phyloP scores from a whole-genome alignment of 2,888 invertebrate genomes.

The Phrixothrix hirtus region DNA sequence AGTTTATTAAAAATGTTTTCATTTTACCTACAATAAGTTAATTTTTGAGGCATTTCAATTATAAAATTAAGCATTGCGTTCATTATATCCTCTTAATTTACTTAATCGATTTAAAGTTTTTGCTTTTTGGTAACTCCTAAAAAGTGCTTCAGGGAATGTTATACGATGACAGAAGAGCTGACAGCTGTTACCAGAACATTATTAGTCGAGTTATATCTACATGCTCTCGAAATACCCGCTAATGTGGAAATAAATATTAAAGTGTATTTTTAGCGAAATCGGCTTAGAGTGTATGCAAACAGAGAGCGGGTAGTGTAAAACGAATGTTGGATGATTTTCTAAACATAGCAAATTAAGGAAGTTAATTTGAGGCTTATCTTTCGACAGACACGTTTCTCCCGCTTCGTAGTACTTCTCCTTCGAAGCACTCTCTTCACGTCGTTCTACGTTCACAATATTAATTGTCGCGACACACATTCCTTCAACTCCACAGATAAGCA shows the following conservation, averaged over 20 bases:
- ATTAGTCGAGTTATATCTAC: slow-evolving; percentile 6
- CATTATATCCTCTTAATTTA: too few relatives aligned
- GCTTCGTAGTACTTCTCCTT: slow-evolving; percentile 40
- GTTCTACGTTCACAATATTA: slow-evolving; percentile 48
- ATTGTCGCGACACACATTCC: slow-evolving; percentile 40
- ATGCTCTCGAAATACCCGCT: slow-evolving; percentile 9
- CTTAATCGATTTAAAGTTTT: too few relatives aligned
- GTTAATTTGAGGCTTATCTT: slow-evolving; percentile 53
- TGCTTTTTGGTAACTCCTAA: too few relatives aligned
- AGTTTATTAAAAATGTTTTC: too few relatives aligned
- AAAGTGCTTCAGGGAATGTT: too few relatives aligned
- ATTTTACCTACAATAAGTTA: too few relatives aligned
- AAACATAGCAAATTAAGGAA: slow-evolving; percentile 52
- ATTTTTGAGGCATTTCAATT: too few relatives aligned
- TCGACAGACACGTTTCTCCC: slow-evolving; percentile 49
- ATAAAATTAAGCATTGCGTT: too few relatives aligned
- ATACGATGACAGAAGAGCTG: too few relatives aligned
- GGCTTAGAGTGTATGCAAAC: slow-evolving; percentile 25
- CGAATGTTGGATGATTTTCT: slow-evolving; percentile 49
- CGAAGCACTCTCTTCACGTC: slow-evolving; percentile 41
- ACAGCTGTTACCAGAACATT: slow-evolving; percentile 16
- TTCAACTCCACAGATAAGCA: slow-evolving; percentile 22
- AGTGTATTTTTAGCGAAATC: slow-evolving; percentile 35
- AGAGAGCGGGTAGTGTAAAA: slow-evolving; percentile 21
- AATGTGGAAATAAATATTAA: slow-evolving; percentile 25